These are phyloP conservation scores for Drosophila ananassae DNA, from an alignment of 1,140 invertebrate species.

Conservation along the genomic window DNA sequence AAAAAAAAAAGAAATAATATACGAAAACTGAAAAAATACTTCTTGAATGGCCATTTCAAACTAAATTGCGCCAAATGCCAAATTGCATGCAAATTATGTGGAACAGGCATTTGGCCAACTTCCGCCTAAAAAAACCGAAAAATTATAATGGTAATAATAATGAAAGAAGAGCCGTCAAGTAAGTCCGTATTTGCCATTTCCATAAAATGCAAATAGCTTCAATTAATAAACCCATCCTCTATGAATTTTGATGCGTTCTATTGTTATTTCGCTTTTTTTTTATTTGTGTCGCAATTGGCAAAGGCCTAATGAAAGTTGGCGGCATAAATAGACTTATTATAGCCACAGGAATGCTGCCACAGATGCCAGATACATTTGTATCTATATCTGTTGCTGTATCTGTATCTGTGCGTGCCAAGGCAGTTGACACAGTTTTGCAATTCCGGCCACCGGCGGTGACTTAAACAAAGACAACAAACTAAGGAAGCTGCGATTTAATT, in stretches of 20 bases:
- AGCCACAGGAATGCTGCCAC: conserved; percentile 60
- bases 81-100: conserved; percentile 82
- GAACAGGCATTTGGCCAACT: conserved; percentile 51
- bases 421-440: conserved; percentile 58
- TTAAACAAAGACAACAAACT: conserved; percentile 30
- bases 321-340: conserved; percentile 67
- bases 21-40: conserved; percentile 41
- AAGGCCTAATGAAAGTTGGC: conserved; percentile 56
- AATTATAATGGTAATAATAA: conserved; percentile 20
- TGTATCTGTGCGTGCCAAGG: conserved; percentile 45
- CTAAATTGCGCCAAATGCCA: conserved; percentile 75
- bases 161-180: conserved; percentile 3
- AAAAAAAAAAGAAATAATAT: conserved; percentile 1
- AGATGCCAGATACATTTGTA: conserved; percentile 35
- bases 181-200: conserved; percentile 24
- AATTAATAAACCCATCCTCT: conserved; percentile 45
- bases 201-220: conserved; percentile 54
- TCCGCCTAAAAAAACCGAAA: conserved; percentile 49
- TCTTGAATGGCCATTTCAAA: conserved; percentile 62
- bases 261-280: conserved; percentile 6
- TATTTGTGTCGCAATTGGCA: conserved; percentile 9
- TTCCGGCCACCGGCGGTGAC: conserved; percentile 47
- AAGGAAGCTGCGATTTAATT: conserved; percentile 61
- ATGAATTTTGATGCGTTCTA: conserved; percentile 3
- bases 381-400: conserved; percentile 13